phyloP scores from a whole-genome alignment of 2,888 invertebrate genomes.

The Leptarthrus brevirostris region DNA sequence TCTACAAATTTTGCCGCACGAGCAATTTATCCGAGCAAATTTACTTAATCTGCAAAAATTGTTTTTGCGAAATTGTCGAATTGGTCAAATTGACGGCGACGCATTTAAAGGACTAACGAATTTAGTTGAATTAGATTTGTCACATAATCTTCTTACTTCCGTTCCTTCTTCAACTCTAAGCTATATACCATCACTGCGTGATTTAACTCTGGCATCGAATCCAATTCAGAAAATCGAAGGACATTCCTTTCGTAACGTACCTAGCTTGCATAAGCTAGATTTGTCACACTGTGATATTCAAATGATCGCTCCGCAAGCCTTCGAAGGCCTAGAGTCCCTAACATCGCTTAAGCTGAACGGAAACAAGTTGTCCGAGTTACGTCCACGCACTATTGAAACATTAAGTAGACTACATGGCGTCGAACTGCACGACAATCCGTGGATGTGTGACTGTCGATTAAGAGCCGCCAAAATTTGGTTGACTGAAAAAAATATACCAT shows the following conservation, averaged over 20 bases:
- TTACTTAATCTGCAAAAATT: slow-evolving; percentile 88
- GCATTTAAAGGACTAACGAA: slow-evolving; percentile 90
- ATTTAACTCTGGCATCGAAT: slow-evolving; percentile 83
- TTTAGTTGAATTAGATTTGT: slow-evolving; percentile 89
- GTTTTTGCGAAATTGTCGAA: slow-evolving; percentile 83
- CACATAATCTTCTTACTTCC: slow-evolving; percentile 82
- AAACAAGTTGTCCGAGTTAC: slow-evolving; percentile 80
- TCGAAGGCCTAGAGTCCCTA: slow-evolving; percentile 80
- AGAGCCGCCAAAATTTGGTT: slow-evolving; percentile 86
- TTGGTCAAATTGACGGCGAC: slow-evolving; percentile 85
- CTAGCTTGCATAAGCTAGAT: slow-evolving; percentile 84
- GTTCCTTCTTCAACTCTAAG: slow-evolving; percentile 84
- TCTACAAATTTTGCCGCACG: slow-evolving; percentile 83
- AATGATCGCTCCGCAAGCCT: slow-evolving; percentile 80
- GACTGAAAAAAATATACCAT: slow-evolving; percentile 79
- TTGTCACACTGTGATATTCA: slow-evolving; percentile 84
- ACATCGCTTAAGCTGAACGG: slow-evolving; percentile 84
- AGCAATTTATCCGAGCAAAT: slow-evolving; percentile 83
- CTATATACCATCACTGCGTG: slow-evolving; percentile 83
- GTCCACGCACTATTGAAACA: slow-evolving; percentile 79
- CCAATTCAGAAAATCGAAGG: slow-evolving; percentile 83
- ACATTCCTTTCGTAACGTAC: slow-evolving; percentile 79
- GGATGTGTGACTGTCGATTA: slow-evolving; percentile 88
- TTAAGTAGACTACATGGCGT: slow-evolving; percentile 81
- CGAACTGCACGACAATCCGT: slow-evolving; percentile 87